phyloP scores from a whole-genome alignment of 2,113 vertebrate species.

The Dromiciops gliroides region DNA sequence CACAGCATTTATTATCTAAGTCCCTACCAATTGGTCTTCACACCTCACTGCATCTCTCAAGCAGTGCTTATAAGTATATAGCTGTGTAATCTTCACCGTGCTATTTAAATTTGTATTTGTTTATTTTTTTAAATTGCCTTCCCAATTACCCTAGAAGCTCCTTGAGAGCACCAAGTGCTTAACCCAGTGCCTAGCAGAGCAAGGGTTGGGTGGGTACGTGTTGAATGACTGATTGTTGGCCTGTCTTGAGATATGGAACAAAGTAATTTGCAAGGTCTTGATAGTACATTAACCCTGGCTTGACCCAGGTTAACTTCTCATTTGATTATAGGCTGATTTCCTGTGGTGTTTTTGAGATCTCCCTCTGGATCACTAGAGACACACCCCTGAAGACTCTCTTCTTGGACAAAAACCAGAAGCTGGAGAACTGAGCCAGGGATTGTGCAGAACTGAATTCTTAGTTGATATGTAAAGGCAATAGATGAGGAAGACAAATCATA shows the following conservation, averaged over 20 bases:
- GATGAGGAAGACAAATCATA: neutral
- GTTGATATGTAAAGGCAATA: conserved; percentile 2
- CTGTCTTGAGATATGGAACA: neutral
- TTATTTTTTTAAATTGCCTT: neutral
- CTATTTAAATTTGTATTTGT: neutral
- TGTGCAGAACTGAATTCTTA: neutral
- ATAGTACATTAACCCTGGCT: neutral
- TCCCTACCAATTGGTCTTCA: neutral
- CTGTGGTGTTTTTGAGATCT: conserved; percentile 19
- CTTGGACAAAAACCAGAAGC: conserved; percentile 34
- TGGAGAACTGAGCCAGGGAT: conserved; percentile 14
- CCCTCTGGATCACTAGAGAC: conserved; percentile 24
- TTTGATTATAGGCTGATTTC: neutral
- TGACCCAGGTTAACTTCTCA: neutral
- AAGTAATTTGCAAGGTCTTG: neutral
- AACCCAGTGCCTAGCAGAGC: neutral
- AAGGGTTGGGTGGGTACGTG: neutral
- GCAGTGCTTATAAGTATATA: neutral
- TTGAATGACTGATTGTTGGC: neutral
- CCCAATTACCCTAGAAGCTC: neutral
- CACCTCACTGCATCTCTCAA: neutral
- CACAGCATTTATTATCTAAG: neutral
- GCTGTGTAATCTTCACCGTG: neutral
- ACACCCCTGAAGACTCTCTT: conserved; percentile 28
- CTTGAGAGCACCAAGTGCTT: neutral